Percentiles rank a stretch among this genome's conserved stretches.
Evolutionary conservation across 2,113 vertebrate genomes (phyloP).

Genomic region (Athene cunicularia): DNA sequence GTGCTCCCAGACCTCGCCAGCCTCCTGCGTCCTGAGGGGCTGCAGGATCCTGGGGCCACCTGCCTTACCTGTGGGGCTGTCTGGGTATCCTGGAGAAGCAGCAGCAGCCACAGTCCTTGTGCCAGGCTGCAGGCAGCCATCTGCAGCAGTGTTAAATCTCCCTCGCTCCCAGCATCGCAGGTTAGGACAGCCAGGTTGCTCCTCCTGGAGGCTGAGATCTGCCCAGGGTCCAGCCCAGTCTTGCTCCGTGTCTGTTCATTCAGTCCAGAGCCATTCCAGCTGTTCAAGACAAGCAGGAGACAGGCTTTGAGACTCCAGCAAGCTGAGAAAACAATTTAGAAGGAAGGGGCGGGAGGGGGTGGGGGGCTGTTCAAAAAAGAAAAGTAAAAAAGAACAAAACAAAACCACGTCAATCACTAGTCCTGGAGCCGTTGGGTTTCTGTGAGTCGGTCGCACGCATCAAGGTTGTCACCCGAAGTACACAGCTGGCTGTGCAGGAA

Average conservation of each 20-base stretch:
- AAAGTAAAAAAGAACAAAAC: neutral
- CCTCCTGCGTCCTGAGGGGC: neutral
- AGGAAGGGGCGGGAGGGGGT: neutral
- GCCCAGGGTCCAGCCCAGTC: neutral
- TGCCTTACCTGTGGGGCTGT: conserved; percentile 64
- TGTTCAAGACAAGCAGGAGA: neutral
- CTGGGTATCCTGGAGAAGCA: conserved; percentile 43
- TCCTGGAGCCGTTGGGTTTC: neutral
- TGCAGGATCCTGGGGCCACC: neutral
- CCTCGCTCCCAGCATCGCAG: neutral
- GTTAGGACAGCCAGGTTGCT: neutral
- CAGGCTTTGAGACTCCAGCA: neutral
- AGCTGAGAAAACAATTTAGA: conserved; percentile 5
- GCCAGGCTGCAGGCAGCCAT: conserved; percentile 42
- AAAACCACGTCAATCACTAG: neutral
- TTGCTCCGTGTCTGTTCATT: neutral
- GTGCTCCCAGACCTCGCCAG: neutral
- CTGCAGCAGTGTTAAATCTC: neutral
- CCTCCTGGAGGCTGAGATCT: neutral
- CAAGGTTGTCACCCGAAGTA: neutral
- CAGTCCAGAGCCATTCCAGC: neutral
- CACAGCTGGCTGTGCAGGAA: neutral
- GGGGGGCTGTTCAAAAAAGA: neutral
- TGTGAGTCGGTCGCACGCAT: neutral
- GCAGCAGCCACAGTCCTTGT: conserved; percentile 29